Conservation (phyloP, 2,113 vertebrate genomes). For the Microcebus lehilahytsara region DNA sequence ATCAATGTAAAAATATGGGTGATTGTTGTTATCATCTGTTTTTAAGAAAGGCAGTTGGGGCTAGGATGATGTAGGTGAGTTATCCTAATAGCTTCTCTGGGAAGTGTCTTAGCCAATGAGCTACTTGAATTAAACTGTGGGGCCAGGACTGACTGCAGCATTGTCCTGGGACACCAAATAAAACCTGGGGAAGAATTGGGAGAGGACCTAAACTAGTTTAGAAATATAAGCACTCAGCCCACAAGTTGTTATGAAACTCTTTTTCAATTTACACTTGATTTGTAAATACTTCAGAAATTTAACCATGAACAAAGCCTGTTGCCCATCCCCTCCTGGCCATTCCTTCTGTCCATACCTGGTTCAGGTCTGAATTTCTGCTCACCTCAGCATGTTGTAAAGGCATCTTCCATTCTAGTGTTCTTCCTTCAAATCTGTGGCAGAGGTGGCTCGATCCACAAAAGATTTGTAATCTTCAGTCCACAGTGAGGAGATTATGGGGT, state of each 20-base stretch:
- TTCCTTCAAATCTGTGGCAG: not conserved
- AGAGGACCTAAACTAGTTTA: not conserved
- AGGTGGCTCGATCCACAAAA: not conserved
- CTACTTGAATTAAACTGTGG: slow-evolving; percentile 5
- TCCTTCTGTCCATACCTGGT: not conserved
- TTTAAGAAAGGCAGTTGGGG: not conserved
- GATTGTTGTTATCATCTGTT: not conserved
- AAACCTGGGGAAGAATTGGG: not conserved
- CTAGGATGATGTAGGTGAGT: not conserved
- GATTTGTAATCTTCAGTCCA: not conserved
- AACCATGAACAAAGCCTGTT: not conserved
- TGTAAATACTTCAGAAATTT: slow-evolving; percentile 26
- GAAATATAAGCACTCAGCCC: not conserved
- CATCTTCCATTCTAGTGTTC: not conserved
- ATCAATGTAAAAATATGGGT: slow-evolving; percentile 6
- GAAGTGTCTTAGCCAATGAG: not conserved
- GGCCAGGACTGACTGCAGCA: not conserved
- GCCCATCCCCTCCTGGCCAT: not conserved
- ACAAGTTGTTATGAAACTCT: not conserved
- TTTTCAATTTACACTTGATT: not conserved
- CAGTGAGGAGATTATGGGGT: not conserved
- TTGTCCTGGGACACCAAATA: not conserved
- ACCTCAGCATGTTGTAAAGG: not conserved
- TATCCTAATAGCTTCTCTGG: slow-evolving; percentile 1
- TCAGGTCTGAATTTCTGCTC: not conserved